Evolutionary conservation across 1,140 invertebrate species (phyloP), one percentile per base, ranked within the genome.

Genomic region (Drosophila nannoptera): DNA sequence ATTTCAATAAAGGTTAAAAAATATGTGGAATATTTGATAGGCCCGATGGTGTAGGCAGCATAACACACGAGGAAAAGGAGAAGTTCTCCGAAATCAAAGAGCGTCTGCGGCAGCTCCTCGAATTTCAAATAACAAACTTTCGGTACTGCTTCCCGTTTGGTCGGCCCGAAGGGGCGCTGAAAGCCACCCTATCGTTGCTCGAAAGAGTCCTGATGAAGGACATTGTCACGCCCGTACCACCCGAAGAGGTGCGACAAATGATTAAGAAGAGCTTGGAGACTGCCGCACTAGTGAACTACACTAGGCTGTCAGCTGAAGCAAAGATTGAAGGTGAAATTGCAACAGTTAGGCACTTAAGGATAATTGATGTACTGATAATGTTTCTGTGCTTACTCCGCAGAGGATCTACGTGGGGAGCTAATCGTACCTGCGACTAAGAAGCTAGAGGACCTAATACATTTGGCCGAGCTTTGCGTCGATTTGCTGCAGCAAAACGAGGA

Each of bases 141-240:
- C 94, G 97, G 91, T 99, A 96, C 89, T 97, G 97, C 90, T 99
- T 99, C 92, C 98, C 98, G 48, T 99, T 99, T 91, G 98, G 98
- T 50, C 92, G 98, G 77, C 98, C 98, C 14, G 98, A 99, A 91
- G 98, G 98, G 40, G 95, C 97, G 31, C 90, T 99, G 56, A 99
- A 99, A 93, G 95, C 97, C 16, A 99, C 98, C 6, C 90, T 99
- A 55, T 98, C 98, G 4, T 91, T 99, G 33, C 90, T 99, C 55
- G 98, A 99, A 92, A 92, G 98, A 72, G 98, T 99, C 8, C 90
- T 99, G 62, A 99, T 99, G 98, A 99, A 99, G 90, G 98, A 99
- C 89, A 97, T 98, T 62, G 97, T 97, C 2, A 99, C 97, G 4
- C 97, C 97, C n/a, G 97, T 99, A 3, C 94, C 97, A 70, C 95